Evolutionary conservation across 2,113 vertebrate genomes (phyloP), one percentile per base, ranked within the genome.

Genomic region (Sphaerodactylus townsendi): DNA sequence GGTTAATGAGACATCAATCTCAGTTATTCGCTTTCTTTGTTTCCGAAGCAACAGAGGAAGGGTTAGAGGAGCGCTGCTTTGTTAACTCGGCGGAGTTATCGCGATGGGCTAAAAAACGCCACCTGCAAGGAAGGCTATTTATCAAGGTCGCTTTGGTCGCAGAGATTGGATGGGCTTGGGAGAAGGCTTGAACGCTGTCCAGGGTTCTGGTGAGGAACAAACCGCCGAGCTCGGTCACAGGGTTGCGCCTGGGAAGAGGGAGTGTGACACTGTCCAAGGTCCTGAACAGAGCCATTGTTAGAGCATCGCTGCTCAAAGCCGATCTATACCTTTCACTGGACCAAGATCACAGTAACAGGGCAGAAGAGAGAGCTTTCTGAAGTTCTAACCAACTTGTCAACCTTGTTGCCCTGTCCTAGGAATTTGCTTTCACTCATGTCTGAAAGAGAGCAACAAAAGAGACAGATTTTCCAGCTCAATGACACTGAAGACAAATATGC

Each of bases 91-190:
- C 6, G 10, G 30, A 53, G 50, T 72, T 64, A 46, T 33, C 2
- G 11, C 6, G 41, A n/a, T 64, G 41, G 39, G n/a, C 30, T 35
- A 35, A n/a, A 13, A 46, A 66, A 25, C 11, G 79, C 68, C 66
- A 39, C 33, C 8, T 28, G 33, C 0, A 7, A 3, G 13, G 21
- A 15, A 0, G 0, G 0, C 70, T 0, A 0, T 0, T 71, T 33
- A 15, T 5, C 44, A 59, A 71, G 65, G 30, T 41, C 75, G 37
- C 17, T 53, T 41, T 7, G 13, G 37, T 35, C 14, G 33, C 28
- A 21, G 41, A 50, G 17, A 2, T 23, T 78, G n/a, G 39, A 13
- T 3, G 78, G 0, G 0, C 0, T 1, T 65, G 3, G 23, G 10
- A 10, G 53, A 11, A 64, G 0, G 10, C n/a, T n/a, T 33, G 33